phyloP scores from a whole-genome alignment of 1,140 invertebrate species.

The Pinna nobilis region DNA sequence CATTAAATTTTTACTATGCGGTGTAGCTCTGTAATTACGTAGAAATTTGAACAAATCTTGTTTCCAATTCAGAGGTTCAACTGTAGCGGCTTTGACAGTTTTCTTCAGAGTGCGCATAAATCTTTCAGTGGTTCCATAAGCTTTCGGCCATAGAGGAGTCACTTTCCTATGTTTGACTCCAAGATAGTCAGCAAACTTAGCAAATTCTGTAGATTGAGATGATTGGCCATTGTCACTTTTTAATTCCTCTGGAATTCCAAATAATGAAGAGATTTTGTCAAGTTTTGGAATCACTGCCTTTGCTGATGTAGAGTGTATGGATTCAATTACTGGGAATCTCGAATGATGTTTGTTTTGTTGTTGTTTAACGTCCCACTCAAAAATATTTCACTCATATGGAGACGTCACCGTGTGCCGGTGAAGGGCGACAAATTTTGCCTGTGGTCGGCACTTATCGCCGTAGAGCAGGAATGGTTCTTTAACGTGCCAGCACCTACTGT shows the following conservation, averaged over 20 bases:
- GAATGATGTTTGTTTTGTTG: too few relatives aligned
- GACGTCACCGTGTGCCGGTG: too few relatives aligned
- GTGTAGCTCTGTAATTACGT: slow-evolving; percentile 46
- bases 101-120: slow-evolving; percentile 56
- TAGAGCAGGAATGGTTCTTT: too few relatives aligned
- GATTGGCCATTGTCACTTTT: slow-evolving; percentile 49
- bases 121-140: slow-evolving; percentile 44
- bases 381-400: too few relatives aligned
- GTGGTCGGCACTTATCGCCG: too few relatives aligned
- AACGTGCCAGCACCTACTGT: too few relatives aligned
- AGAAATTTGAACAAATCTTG: slow-evolving; percentile 52
- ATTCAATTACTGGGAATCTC: slow-evolving; percentile 20
- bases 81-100: slow-evolving; percentile 37
- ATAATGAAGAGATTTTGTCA: slow-evolving; percentile 21
- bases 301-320: slow-evolving; percentile 1
- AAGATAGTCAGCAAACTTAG: neutral
- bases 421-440: too few relatives aligned
- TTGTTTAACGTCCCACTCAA: too few relatives aligned
- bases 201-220: slow-evolving; percentile 31
- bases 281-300: slow-evolving; percentile 14
- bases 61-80: slow-evolving; percentile 47
- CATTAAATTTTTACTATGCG: slow-evolving; percentile 43
- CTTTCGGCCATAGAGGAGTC: slow-evolving; percentile 48
- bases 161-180: slow-evolving; percentile 48
- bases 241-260: slow-evolving; percentile 41